Evolutionary conservation across 2,113 vertebrate genomes (phyloP).

Genomic region (Tympanuchus pallidicinctus): DNA sequence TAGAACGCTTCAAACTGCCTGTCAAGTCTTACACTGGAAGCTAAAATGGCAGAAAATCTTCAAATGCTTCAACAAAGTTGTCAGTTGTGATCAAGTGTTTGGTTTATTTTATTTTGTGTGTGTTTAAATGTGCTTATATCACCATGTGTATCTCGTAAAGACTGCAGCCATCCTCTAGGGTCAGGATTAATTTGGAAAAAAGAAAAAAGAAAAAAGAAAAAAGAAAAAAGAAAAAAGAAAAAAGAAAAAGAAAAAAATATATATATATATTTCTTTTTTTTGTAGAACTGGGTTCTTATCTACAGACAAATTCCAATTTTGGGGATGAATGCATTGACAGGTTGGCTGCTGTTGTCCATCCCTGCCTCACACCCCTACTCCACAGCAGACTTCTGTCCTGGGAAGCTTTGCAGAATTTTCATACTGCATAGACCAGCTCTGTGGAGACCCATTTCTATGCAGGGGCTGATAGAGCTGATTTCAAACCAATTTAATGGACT

Average conservation of each 20-base stretch:
- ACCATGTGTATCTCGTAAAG: neutral
- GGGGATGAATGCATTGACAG: neutral
- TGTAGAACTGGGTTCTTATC: neutral
- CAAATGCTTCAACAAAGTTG: neutral
- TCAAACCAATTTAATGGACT: neutral
- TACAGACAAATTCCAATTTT: neutral
- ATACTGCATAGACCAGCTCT: neutral
- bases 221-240: too few relatives aligned
- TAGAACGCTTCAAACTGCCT: neutral
- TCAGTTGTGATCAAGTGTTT: neutral
- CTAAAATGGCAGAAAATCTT: neutral
- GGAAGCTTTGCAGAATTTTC: neutral
- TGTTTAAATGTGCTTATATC: neutral
- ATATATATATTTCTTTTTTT: neutral
- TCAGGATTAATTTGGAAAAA: neutral
- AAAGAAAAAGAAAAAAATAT: neutral
- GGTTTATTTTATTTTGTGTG: neutral
- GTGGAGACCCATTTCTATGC: accelerated
- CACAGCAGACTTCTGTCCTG: neutral
- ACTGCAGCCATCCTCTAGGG: neutral
- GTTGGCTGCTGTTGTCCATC: neutral
- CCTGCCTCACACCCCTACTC: neutral
- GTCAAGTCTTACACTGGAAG: neutral
- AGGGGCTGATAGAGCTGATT: neutral
- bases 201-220: too few relatives aligned